Percentiles rank a stretch among this genome's conserved stretches.
Evolutionary conservation across 2,888 invertebrate species (phyloP).

Genomic region (Seira ritae): DNA sequence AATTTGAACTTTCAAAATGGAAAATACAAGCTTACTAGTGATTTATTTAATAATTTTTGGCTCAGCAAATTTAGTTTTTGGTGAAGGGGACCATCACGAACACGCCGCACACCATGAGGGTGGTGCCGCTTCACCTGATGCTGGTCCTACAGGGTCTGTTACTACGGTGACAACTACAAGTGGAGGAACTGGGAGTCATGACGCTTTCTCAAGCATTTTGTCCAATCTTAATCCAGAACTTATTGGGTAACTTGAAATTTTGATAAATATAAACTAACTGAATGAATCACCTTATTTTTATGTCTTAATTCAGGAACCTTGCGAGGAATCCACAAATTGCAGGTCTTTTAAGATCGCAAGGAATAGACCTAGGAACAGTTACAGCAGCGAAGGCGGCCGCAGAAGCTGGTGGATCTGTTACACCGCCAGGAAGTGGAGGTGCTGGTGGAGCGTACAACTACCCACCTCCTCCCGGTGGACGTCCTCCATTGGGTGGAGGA

Average conservation of each 20-base stretch:
- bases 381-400: constrained; percentile 35
- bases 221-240: constrained; percentile 35
- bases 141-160: constrained; percentile 31
- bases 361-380: constrained; percentile 17
- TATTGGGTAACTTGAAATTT: too few species aligned
- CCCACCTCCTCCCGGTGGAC: constrained; percentile 28
- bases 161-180: constrained; percentile 31
- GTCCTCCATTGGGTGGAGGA: neutral
- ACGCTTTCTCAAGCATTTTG: constrained; percentile 31
- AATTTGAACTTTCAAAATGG: too few species aligned
- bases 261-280: too few species aligned
- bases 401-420: neutral
- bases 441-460: constrained; percentile 26
- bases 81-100: constrained; percentile 44
- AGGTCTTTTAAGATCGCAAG: neutral
- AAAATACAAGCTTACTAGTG: neutral
- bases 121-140: neutral
- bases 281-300: too few species aligned
- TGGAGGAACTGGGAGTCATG: constrained; percentile 4
- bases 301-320: too few species aligned
- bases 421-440: neutral
- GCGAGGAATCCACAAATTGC: constrained; percentile 39
- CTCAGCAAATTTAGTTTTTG: neutral
- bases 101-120: constrained; percentile 11
- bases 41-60: constrained; percentile 1